Conservation (phyloP, 2,888 invertebrate species). For the Celastrina argiolus region DNA sequence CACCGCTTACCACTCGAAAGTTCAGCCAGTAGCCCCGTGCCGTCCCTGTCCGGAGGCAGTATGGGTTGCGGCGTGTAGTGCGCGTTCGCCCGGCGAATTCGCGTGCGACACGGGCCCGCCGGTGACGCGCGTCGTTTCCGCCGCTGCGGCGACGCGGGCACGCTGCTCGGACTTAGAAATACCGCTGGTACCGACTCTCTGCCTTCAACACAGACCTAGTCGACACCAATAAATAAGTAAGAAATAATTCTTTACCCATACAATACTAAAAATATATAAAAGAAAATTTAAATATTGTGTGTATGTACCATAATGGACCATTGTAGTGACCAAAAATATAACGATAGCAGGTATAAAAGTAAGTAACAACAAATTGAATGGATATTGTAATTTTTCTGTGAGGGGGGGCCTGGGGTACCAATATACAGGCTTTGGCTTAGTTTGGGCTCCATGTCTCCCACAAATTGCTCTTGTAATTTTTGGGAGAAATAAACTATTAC, state of each 20-base stretch:
- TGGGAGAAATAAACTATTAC: too few species aligned
- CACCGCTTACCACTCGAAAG: slow-evolving; percentile 50
- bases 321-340: too few species aligned
- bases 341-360: too few species aligned
- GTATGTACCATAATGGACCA: too few species aligned
- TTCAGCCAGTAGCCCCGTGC: slow-evolving; percentile 88
- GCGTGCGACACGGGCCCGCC: slow-evolving; percentile 74
- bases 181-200: slow-evolving; percentile 85
- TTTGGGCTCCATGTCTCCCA: too few species aligned
- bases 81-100: slow-evolving; percentile 65
- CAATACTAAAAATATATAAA: not conserved
- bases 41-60: slow-evolving; percentile 92
- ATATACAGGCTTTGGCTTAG: too few species aligned
- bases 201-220: slow-evolving; percentile 75
- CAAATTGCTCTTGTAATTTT: too few species aligned
- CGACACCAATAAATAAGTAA: slow-evolving; percentile 22
- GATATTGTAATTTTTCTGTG: too few species aligned
- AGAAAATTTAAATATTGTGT: too few species aligned
- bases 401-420: too few species aligned
- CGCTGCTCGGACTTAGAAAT: slow-evolving; percentile 86
- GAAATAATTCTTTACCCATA: not conserved
- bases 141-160: slow-evolving; percentile 82
- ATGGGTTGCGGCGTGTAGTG: slow-evolving; percentile 96
- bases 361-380: too few species aligned
- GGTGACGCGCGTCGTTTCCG: slow-evolving; percentile 81